These are phyloP conservation scores for Gymnobelideus leadbeateri DNA, from an alignment of 2,113 vertebrate species.

Conservation along the genomic window DNA sequence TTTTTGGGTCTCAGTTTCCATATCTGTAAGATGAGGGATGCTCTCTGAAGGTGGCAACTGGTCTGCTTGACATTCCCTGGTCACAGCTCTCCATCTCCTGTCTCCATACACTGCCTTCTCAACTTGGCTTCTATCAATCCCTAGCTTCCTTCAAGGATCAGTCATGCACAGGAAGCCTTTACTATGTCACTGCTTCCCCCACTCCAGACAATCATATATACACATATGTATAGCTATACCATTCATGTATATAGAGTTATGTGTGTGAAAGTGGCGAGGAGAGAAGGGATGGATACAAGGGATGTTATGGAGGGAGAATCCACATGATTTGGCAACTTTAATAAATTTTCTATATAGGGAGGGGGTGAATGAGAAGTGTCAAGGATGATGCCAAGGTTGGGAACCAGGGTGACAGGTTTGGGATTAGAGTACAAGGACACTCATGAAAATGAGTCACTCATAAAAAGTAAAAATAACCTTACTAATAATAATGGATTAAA, in stretches of 20 bases:
- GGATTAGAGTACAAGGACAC: not conserved
- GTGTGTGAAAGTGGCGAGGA: not conserved
- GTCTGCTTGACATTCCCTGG: not conserved
- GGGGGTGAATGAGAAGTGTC: not conserved
- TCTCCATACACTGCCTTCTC: not conserved
- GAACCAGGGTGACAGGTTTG: not conserved
- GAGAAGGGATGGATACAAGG: not conserved
- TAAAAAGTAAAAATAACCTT: not conserved
- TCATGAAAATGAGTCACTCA: not conserved
- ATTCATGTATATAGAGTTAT: not conserved
- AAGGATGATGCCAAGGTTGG: not conserved
- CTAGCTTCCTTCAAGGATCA: not conserved
- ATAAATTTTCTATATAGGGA: not conserved
- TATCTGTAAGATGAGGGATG: not conserved
- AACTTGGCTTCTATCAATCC: not conserved
- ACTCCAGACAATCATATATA: not conserved
- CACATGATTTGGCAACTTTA: not conserved
- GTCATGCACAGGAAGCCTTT: not conserved
- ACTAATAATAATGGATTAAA: not conserved
- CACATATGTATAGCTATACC: not conserved
- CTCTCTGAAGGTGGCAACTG: not conserved
- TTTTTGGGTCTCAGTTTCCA: not conserved
- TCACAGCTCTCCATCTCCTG: not conserved
- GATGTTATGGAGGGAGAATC: not conserved
- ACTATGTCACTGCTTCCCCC: not conserved